Evolutionary conservation across 2,797 vertebrate species (phyloP), one percentile per base, ranked within the genome.

Genomic region (Gymnothorax reevesii): DNA sequence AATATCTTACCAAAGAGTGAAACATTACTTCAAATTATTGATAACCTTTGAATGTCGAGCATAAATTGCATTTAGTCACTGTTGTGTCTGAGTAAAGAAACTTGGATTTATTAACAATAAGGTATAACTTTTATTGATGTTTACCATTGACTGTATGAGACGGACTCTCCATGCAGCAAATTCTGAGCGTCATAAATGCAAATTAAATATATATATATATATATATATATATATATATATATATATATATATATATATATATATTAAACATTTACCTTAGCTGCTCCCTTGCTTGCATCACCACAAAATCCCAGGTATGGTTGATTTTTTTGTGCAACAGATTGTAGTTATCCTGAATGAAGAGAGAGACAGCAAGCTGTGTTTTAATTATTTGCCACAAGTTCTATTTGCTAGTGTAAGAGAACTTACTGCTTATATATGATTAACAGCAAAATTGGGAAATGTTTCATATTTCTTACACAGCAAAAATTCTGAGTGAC

Each of bases 201-300:
- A 80, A 80, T 10, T 0, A 1, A 54, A 55, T n/a, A 57, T 13
- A 7, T 22, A 42, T 15, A 55, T 64, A 17, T 52, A 84, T 22
- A 57, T 13, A 7, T 22, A 42, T 15, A 55, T 64, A 17, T 52
- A 84, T 22, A 57, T 13, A 7, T 22, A 42, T 15, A 55, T 64
- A 17, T 52, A 84, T 22, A 57, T 13, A 7, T 22, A 42, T 15
- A 55, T 64, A 57, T 13, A 7, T 22, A 42, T 15, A 55, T 64
- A 17, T 52, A 84, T 22, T 69, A 54, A 42, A 22, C 22, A 27
- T 82, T 95, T 90, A 99, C 98, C 97, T 96, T 69, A 99, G 96
- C 90, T 99, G 98, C 89, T 99, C 98, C 89, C 97, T 95, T 0
- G 98, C 98, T 93, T 99, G 98, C 97, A 97, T 99, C 93, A 99